phyloP scores from a whole-genome alignment of 2,888 invertebrate genomes.

The Uropetala carovei region DNA sequence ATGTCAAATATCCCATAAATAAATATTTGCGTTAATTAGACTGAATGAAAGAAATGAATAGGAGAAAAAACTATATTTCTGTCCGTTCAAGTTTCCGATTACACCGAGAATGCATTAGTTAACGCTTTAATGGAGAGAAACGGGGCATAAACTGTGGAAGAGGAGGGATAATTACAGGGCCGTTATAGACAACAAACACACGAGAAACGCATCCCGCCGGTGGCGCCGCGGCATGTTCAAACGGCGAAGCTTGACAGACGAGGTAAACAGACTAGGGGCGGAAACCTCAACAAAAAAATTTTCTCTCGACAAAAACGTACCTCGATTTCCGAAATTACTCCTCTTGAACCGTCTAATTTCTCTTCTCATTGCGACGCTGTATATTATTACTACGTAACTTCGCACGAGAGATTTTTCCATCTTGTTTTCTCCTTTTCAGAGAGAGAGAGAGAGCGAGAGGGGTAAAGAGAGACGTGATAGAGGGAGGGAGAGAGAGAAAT shows the following conservation, averaged over 20 bases:
- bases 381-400: background rate
- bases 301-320: too few species aligned
- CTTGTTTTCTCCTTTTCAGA: background rate
- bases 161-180: background rate
- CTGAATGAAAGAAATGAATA: background rate
- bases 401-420: background rate
- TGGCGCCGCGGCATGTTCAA: background rate
- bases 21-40: too few species aligned
- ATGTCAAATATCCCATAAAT: too few species aligned
- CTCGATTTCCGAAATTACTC: too few species aligned
- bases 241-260: background rate
- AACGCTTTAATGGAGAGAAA: background rate
- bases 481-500: background rate
- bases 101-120: slow-evolving; percentile 2
- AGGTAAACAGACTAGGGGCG: background rate
- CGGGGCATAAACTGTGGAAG: background rate
- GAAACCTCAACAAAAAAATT: background rate
- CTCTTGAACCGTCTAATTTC: too few species aligned
- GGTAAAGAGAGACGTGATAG: too few species aligned
- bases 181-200: slow-evolving; percentile 4
- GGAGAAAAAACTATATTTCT: background rate
- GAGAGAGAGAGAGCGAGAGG: background rate
- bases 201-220: background rate
- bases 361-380: background rate
- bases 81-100: slow-evolving; percentile 1